Evolutionary conservation across 2,113 vertebrate species (phyloP), one percentile per base, ranked within the genome.

Genomic region (Microcebus murinus): DNA sequence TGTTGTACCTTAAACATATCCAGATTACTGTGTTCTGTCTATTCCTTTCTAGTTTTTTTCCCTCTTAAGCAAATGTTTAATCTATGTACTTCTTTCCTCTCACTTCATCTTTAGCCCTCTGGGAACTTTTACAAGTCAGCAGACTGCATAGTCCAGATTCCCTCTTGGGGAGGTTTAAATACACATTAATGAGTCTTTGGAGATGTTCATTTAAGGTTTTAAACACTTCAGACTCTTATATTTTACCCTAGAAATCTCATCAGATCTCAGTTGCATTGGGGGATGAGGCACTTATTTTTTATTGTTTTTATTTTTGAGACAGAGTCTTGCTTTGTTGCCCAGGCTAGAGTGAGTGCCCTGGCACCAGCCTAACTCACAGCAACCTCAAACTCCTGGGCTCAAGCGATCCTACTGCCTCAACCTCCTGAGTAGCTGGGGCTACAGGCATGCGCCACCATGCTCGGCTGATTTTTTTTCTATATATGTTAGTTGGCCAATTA

Each of bases 161-260:
- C 29, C 1, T 73, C 13, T 85, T 90, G 57, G 8, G 14, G 67
- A 80, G 23, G 27, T 48, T 85, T 89, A 88, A 85, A 80, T 71
- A 23, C 18, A 80, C 79, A 29, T 86, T 85, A 77, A 59, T 85
- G 55, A 42, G 9, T 80, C 31, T 42, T 77, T 34, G 17, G 50
- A 90, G 23, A 85, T 65, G 65, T 81, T 23, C 31, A 11, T 80
- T 90, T 45, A 82, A 87, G 14, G 27, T 91, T 87, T 68, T 83
- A 77, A 52, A 87, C 17, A 67, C 34, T 50, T 55, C 1, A 52
- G 8, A 59, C 52, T 15, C 18, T 80, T 59, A 57, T 42, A 39
- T 73, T 90, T 96, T 36, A 85, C 65, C 23, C 21, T 87, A 36
- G 80, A 90, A 74, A 68, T 92, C 45, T 94, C 18, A 79, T 52